Evolutionary conservation across 2,113 vertebrate genomes (phyloP).

Genomic region (Dipodomys stephensi): DNA sequence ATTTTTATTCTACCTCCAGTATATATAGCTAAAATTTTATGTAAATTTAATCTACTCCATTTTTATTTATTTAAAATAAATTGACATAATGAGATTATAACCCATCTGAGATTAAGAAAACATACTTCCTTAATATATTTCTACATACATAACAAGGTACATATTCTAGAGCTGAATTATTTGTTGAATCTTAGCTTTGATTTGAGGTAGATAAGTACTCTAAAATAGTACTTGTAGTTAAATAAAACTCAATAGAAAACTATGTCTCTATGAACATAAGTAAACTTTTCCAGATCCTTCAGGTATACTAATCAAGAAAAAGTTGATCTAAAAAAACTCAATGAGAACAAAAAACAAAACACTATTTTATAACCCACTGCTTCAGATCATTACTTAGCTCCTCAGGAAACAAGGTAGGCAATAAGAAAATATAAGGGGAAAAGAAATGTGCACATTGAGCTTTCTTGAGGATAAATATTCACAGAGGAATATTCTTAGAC

Average conservation of each 20-base stretch:
- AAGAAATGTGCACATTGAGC: constrained; percentile 49
- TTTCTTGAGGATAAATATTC: constrained; percentile 46
- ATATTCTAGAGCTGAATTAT: neutral
- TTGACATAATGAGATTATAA: neutral
- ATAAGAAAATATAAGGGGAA: constrained; percentile 7
- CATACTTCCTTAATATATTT: neutral
- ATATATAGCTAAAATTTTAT: no score
- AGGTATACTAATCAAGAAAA: neutral
- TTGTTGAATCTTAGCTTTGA: constrained; percentile 14
- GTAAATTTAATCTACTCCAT: neutral
- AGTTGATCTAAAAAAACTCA: neutral
- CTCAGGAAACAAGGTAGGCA: neutral
- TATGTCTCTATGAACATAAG: neutral
- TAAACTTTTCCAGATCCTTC: neutral
- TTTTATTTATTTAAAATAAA: neutral
- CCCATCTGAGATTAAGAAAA: neutral
- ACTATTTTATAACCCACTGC: neutral
- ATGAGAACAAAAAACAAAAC: neutral
- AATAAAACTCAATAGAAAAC: neutral
- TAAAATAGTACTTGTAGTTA: neutral
- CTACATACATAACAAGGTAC: neutral
- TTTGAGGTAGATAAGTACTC: neutral
- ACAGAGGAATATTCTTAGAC: constrained; percentile 14
- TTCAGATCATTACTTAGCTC: neutral
- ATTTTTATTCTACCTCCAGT: neutral